These are phyloP conservation scores for Anoplius nigerrimus DNA, from an alignment of 2,888 invertebrate species.

Conservation along the genomic window DNA sequence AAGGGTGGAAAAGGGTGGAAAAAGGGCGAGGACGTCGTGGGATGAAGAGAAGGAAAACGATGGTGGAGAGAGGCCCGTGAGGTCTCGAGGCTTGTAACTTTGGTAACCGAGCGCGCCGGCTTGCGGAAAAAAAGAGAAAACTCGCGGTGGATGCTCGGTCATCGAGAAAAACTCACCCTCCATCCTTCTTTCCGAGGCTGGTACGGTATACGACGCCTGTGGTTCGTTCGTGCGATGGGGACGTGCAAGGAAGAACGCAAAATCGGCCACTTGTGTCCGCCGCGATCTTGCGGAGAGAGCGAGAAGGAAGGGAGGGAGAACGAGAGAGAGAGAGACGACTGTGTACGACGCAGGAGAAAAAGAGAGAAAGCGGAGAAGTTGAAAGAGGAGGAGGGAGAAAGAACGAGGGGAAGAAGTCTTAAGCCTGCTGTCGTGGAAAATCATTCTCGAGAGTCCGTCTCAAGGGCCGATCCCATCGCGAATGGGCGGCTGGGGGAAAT, in stretches of 20 bases:
- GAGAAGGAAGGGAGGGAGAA: background rate
- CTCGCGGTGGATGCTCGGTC: slow-evolving; percentile 53
- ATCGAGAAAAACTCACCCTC: slow-evolving; percentile 49
- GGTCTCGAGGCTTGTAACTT: slow-evolving; percentile 58
- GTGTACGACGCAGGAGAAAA: background rate
- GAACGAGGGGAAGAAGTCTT: background rate
- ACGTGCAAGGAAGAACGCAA: background rate
- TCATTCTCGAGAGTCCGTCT: slow-evolving; percentile 15
- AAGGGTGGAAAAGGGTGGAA: slow-evolving; percentile 8
- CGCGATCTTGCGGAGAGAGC: background rate
- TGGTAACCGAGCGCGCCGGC: slow-evolving; percentile 47
- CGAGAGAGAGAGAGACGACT: background rate
- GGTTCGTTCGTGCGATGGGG: too few species aligned
- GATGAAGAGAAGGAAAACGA: slow-evolving; percentile 12
- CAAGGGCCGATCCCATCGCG: slow-evolving; percentile 27
- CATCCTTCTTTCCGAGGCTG: background rate
- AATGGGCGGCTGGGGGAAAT: slow-evolving; percentile 17
- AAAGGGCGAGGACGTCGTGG: background rate
- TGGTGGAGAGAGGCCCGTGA: slow-evolving; percentile 28
- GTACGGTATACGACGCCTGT: background rate
- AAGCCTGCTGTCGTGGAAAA: slow-evolving; percentile 1
- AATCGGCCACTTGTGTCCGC: background rate
- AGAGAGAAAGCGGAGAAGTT: background rate
- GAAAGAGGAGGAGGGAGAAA: background rate
- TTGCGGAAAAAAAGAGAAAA: slow-evolving; percentile 34